Evolutionary conservation across 1,140 invertebrate species (phyloP).

Genomic region (Drosophila yakuba): DNA sequence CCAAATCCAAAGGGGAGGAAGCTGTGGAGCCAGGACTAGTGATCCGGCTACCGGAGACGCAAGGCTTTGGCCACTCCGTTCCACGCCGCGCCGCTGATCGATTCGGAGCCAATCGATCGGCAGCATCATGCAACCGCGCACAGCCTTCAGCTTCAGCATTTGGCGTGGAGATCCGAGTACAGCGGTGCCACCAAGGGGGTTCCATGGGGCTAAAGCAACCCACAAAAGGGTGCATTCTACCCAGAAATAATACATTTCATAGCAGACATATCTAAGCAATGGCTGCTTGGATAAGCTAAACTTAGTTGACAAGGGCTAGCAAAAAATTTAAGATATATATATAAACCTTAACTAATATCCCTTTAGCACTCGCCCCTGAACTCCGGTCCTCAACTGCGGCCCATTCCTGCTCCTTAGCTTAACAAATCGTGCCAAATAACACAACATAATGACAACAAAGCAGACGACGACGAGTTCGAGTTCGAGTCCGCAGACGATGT

Average conservation of each 20-base stretch:
- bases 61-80: slow-evolving; percentile 42
- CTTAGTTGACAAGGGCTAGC: too few species aligned
- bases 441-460: slow-evolving; percentile 82
- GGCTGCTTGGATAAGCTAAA: too few species aligned
- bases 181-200: slow-evolving; percentile 4
- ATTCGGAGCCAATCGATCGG: slow-evolving; percentile 78
- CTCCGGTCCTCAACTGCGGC: slow-evolving; percentile 11
- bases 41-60: slow-evolving; percentile 54
- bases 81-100: slow-evolving; percentile 65
- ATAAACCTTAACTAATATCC: too few species aligned
- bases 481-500: slow-evolving; percentile 50
- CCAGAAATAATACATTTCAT: too few species aligned
- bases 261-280: too few species aligned
- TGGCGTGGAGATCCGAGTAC: neutral
- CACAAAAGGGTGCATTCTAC: too few species aligned
- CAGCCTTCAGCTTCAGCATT: slow-evolving; percentile 38
- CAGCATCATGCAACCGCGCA: slow-evolving; percentile 84
- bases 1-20: neutral
- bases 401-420: slow-evolving; percentile 63
- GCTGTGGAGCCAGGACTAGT: slow-evolving; percentile 15
- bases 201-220: neutral
- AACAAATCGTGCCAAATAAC: slow-evolving; percentile 84
- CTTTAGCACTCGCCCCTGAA: slow-evolving; percentile 4
- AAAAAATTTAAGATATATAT: too few species aligned
- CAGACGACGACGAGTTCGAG: slow-evolving; percentile 48